A percentile compares a stretch with the other conserved stretches of the same genome.
These are phyloP conservation scores for Dromococcyx pavoninus DNA, from an alignment of 2,797 vertebrate genomes.

Conservation along the genomic window DNA sequence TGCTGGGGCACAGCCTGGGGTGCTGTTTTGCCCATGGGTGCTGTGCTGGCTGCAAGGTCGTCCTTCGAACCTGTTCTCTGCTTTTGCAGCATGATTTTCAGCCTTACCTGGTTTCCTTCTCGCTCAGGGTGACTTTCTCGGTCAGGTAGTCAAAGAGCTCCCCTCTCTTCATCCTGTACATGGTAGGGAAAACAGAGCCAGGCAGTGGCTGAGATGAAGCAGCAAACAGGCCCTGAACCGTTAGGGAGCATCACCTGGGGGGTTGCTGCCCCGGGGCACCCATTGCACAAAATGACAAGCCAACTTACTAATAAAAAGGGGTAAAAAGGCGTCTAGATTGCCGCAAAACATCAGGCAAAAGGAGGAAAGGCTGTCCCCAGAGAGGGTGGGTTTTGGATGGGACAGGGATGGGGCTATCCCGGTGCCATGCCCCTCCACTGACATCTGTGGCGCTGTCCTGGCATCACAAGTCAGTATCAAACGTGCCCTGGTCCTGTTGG, in stretches of 20 bases:
- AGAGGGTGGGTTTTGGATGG: background rate
- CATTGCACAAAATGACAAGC: background rate
- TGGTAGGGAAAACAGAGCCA: background rate
- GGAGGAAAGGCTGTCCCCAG: background rate
- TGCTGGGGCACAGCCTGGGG: background rate
- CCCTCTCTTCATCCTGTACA: conserved; percentile 90
- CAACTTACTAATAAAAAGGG: background rate
- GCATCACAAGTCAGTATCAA: background rate
- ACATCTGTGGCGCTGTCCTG: background rate
- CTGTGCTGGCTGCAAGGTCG: rapidly evolving
- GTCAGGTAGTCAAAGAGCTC: conserved; percentile 99
- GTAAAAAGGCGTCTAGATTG: background rate
- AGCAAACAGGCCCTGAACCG: background rate
- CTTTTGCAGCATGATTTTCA: background rate
- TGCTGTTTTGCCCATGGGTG: background rate
- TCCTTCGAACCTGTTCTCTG: rapidly evolving
- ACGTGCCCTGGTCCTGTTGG: background rate
- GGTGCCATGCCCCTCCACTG: background rate
- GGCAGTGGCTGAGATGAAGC: background rate
- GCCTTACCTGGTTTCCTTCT: conserved; percentile 94
- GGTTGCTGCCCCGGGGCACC: background rate
- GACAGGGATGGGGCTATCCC: background rate
- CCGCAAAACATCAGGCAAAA: background rate
- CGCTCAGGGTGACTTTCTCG: conserved; percentile 94
- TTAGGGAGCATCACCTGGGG: rapidly evolving